Conservation (phyloP, 2,888 invertebrate genomes). For the Microplitis deprimator region DNA sequence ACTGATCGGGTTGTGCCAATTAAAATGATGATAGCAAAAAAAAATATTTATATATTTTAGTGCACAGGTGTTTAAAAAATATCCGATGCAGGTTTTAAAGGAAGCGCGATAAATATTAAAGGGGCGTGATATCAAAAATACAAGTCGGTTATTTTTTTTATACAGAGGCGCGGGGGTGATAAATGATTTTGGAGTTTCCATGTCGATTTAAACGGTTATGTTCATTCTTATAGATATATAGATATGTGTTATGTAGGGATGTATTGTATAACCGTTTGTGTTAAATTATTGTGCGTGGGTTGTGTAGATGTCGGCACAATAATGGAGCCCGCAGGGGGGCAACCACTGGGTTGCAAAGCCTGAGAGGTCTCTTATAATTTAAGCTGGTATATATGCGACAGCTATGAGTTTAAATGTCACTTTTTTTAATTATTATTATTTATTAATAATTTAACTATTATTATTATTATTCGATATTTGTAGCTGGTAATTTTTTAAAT, state of each 20-base stretch:
- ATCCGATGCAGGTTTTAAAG: no score
- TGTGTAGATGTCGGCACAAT: constrained; percentile 56
- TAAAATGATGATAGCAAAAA: not conserved
- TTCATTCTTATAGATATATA: constrained; percentile 22
- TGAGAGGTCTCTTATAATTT: constrained; percentile 24
- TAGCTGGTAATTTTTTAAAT: not conserved
- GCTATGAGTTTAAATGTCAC: constrained; percentile 7
- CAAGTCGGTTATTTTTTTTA: not conserved
- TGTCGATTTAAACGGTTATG: constrained; percentile 33
- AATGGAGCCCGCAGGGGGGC: constrained; percentile 57
- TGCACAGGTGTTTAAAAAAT: no score
- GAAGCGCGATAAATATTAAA: not conserved
- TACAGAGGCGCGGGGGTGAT: constrained; percentile 45
- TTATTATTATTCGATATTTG: not conserved
- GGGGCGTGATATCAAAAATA: not conserved
- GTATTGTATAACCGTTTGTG: constrained; percentile 52
- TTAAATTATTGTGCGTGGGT: constrained; percentile 63
- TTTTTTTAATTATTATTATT: not conserved
- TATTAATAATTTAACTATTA: not conserved
- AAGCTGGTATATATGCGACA: not conserved
- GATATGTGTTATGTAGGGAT: constrained; percentile 48
- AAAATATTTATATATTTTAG: not conserved
- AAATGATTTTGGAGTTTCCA: constrained; percentile 46
- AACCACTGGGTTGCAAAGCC: constrained; percentile 33
- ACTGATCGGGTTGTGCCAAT: not conserved